Base-by-base conservation (phyloP, 2,113 vertebrate genomes). In the Sterna hirundo region DNA sequence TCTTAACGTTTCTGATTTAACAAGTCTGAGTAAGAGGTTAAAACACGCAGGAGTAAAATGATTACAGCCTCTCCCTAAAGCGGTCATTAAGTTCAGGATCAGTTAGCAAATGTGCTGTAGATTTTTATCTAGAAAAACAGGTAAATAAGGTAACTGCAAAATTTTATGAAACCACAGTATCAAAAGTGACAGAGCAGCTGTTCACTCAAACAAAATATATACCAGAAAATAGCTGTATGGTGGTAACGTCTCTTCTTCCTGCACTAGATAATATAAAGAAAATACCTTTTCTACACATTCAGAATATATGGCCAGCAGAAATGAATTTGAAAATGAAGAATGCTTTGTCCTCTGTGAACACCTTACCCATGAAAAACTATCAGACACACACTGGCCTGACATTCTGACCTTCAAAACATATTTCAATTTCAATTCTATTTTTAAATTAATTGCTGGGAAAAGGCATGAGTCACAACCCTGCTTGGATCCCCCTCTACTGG, bases 351-450 rank as follows among this genome's bases (percentile, higher is more conserved):
- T 80, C 46, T 72, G 47, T 44, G 86, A 87, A 82, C 83, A 96
- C 91, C 94, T 96, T 38, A 42, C 34, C 91, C 82, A 54, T 16
- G 49, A 87, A 79, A 81, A 80, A 15, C 20, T 34, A 51, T 8
- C 74, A 83, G 60, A 89, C 79, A 58, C 46, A 77, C 42, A 27
- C 42, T 88, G 92, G 57, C 66, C 93, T 65, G 68, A 61, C 83
- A 78, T 38, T 88, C 77, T 93, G 94, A 76, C 91, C 95, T 79
- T 71, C 86, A 72, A 55, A 82, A 81, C 75, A 51, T 94, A 86
- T 96, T 96, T 94, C 96, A 93, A 29, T 92, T 81, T 68, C 86
- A 91, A 91, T 42, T 93, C 96, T 96, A 96, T 96, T 96, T 96
- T 97, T 96, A 95, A 92, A 92, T 75, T 22, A 93, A 92, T 84